Base-by-base conservation (phyloP, 2,113 vertebrate genomes). In the Aspidoscelis tigris region DNA sequence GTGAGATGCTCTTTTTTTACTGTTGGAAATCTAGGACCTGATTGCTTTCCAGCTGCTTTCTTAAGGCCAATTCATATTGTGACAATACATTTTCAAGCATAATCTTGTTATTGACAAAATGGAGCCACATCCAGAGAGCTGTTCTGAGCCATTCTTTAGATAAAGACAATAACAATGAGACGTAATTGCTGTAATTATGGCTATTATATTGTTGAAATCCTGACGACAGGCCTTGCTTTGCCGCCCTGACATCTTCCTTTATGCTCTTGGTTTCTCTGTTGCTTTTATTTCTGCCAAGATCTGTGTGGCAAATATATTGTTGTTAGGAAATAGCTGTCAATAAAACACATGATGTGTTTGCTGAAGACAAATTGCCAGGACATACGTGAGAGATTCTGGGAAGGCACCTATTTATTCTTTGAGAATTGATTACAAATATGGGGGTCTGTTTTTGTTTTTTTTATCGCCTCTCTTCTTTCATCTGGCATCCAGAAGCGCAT, bases 321-420 rank as follows among this genome's bases (percentile, higher is more conserved):
- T 5, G 0, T 64, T 86, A 26, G 44, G 44, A 41, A 89, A 88
- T 33, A 87, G 1, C 61, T 39, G 83, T 78, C 75, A 22, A 50
- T 81, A 70, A 86, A 90, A 77, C 33, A 87, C 68, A 88, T 0
- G 69, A 82, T 70, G 79, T 73, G 3, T 39, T 86, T 84, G 70
- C 8, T 1, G n/a, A 84, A 86, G 33, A 44, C 84, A 88, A 87
- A 81, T n/a, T 81, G 16, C 11, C 89, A 88, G 12, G 71, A 44
- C 5, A 75, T 4, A 73, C 83, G 12, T 10, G 80, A 90, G 89
- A 78, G 44, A 76, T 73, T 20, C 1, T 85, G 86, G 64, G 80
- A 5, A 88, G 4, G 4, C 72, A 9, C 2, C 21, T 71, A 65
- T 4, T 81, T 41, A 85, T 85, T 82, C 18, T 88, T 76, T 75